phyloP scores from a whole-genome alignment of 2,797 vertebrate species.

The Malacoraja senta region DNA sequence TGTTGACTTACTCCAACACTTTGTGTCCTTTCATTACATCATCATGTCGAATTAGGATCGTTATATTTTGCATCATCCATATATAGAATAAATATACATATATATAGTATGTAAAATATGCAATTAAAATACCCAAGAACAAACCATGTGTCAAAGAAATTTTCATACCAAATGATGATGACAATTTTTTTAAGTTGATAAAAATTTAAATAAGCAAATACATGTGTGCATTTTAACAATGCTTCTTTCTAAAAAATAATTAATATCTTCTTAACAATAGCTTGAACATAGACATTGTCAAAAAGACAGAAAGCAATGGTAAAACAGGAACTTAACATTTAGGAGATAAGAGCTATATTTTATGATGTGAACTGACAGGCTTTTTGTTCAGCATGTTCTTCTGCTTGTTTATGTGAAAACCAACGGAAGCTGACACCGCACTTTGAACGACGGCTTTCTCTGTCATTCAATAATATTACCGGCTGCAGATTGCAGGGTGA shows the following conservation, averaged over 20 bases:
- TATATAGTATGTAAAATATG: too few relatives aligned
- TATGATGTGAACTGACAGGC: background rate
- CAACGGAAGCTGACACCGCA: background rate
- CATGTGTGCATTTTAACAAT: background rate
- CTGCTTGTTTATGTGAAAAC: background rate
- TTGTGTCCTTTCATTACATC: background rate
- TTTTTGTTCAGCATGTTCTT: background rate
- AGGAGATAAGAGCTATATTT: background rate
- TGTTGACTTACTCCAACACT: too few relatives aligned
- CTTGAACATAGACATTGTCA: background rate
- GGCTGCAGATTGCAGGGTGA: background rate
- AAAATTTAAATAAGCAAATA: background rate
- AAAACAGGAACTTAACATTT: background rate
- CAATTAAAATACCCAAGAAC: too few relatives aligned
- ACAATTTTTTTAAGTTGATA: background rate
- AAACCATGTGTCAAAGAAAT: background rate
- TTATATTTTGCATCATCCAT: background rate
- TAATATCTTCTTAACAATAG: background rate
- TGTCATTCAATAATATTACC: background rate
- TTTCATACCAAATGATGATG: background rate
- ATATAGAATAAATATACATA: background rate
- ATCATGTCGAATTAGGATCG: background rate
- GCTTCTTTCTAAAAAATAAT: background rate
- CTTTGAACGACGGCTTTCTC: conserved; percentile 7
- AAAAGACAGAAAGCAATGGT: background rate